Percentiles rank a stretch among this genome's conserved stretches.
These are phyloP conservation scores for Cheilosia pagana DNA, from an alignment of 2,888 invertebrate genomes.

Conservation along the genomic window DNA sequence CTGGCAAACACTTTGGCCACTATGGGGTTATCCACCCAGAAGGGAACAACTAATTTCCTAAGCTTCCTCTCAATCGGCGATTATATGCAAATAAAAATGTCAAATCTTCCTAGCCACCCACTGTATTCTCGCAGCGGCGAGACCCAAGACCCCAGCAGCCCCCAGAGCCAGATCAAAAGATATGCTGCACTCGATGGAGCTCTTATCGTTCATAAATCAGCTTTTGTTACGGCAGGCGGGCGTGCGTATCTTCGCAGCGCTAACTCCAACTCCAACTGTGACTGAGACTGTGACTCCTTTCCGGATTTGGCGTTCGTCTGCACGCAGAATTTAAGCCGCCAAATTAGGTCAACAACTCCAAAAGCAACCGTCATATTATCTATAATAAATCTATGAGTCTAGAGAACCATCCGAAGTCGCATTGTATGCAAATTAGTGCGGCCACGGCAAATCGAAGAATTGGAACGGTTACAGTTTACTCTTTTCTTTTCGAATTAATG, in stretches of 20 bases:
- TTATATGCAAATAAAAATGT: conserved; percentile 68
- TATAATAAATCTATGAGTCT: conserved; percentile 58
- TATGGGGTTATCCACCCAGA: conserved; percentile 25
- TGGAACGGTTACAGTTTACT: conserved; percentile 57
- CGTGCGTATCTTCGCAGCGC: conserved; percentile 34
- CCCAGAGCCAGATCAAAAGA: conserved; percentile 49
- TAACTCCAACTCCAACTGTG: background rate
- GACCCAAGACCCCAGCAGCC: background rate
- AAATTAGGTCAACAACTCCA: conserved; percentile 72
- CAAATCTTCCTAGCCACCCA: conserved; percentile 56
- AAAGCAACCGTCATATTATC: conserved; percentile 66
- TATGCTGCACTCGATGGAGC: conserved; percentile 50
- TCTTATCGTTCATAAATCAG: conserved; percentile 71
- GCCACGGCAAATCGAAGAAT: conserved; percentile 68
- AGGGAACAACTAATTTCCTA: background rate
- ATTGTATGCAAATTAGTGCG: conserved; percentile 69
- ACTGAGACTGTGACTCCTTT: conserved; percentile 24
- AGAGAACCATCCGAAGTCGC: conserved; percentile 9
- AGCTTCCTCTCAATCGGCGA: conserved; percentile 44
- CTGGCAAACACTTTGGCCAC: background rate
- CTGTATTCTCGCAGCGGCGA: conserved; percentile 39
- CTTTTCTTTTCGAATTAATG: conserved; percentile 55
- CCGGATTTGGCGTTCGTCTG: conserved; percentile 58
- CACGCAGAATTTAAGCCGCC: conserved; percentile 58
- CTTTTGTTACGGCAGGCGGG: conserved; percentile 36